phyloP scores from a whole-genome alignment of 2,888 invertebrate species.

The Nemotelus nigrinus region DNA sequence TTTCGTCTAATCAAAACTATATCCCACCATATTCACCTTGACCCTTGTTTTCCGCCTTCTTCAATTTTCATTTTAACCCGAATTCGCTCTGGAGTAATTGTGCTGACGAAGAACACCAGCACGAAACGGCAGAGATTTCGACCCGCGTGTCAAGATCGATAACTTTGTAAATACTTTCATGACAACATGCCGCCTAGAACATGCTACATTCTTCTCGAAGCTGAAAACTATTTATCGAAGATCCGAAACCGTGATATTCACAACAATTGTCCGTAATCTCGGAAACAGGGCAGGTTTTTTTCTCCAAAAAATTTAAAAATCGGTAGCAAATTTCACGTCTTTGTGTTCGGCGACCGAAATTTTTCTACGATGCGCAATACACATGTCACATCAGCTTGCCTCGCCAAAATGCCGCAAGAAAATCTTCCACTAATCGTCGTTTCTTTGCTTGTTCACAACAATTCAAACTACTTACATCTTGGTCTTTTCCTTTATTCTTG shows the following conservation, averaged over 20 bases:
- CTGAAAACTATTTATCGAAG: no score
- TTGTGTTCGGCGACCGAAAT: slow-evolving; percentile 24
- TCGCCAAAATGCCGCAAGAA: background rate
- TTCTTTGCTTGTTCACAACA: slow-evolving; percentile 21
- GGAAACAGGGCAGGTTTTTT: no score
- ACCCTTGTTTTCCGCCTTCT: background rate
- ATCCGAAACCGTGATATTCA: no score
- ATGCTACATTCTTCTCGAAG: no score
- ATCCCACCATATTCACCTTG: background rate
- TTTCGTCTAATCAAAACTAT: no score
- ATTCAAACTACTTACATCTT: slow-evolving; percentile 82
- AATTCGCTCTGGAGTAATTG: no score
- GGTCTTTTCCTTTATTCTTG: slow-evolving; percentile 99
- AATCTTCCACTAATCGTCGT: background rate
- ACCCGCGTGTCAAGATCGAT: slow-evolving; percentile 11
- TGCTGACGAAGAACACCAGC: no score
- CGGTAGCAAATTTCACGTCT: slow-evolving; percentile 3
- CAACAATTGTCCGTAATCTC: no score
- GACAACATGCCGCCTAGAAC: no score
- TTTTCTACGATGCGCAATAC: slow-evolving; percentile 37
- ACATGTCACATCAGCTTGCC: slow-evolving; percentile 1
- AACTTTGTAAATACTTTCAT: slow-evolving; percentile 16
- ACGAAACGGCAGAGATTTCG: background rate
- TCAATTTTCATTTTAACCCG: no score
- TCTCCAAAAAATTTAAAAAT: background rate